phyloP scores from a whole-genome alignment of 2,797 vertebrate species.

The Cichlasoma orientale region DNA sequence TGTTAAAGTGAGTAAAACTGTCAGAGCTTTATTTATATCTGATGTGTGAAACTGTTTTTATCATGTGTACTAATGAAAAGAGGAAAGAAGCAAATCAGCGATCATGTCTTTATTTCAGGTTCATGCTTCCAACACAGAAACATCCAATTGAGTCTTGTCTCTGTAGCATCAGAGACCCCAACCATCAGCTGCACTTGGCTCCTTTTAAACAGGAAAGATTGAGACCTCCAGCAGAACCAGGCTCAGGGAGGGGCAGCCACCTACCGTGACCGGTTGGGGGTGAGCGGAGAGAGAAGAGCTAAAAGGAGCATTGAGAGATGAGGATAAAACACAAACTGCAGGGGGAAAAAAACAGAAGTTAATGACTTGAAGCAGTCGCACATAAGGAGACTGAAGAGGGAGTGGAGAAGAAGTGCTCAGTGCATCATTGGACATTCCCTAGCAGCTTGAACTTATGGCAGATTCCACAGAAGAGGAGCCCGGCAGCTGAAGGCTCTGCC shows the following conservation, averaged over 20 bases:
- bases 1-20: rapidly evolving
- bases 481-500: not conserved
- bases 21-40: not conserved
- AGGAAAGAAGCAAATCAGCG: not conserved
- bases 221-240: not conserved
- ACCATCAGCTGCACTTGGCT: too few relatives aligned
- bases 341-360: not conserved
- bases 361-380: not conserved
- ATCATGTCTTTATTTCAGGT: not conserved
- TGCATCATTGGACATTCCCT: not conserved
- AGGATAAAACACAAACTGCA: too few relatives aligned
- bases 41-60: not conserved
- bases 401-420: not conserved
- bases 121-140: not conserved
- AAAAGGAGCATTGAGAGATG: not conserved
- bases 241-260: not conserved
- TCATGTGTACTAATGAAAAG: not conserved
- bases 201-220: not conserved
- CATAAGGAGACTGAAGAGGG: not conserved
- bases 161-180: not conserved
- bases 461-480: rapidly evolving
- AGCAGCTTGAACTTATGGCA: not conserved
- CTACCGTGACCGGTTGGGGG: rapidly evolving
- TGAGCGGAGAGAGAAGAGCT: not conserved
- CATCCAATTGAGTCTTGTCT: not conserved